A percentile compares a stretch with the other conserved stretches of the same genome.
phyloP scores from a whole-genome alignment of 1,140 invertebrate genomes.

The Drosophila gunungcola region DNA sequence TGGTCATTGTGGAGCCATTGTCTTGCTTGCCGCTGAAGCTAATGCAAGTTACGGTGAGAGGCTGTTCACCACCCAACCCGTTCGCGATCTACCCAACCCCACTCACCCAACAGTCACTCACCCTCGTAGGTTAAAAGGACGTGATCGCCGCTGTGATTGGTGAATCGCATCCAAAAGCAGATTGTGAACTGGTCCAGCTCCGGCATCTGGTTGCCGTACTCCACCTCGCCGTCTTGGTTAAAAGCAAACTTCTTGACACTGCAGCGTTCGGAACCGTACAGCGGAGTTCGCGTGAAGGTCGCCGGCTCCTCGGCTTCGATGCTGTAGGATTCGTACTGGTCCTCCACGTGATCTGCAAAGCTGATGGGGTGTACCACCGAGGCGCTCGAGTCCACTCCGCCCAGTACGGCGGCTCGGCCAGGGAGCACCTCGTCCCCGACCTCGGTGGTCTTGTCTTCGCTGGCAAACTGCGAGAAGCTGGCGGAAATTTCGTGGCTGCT shows the following conservation, averaged over 20 bases:
- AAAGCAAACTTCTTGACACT: conserved; percentile 84
- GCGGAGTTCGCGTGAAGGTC: conserved; percentile 36
- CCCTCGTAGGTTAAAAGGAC: conserved; percentile 92
- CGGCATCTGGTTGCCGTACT: conserved; percentile 89
- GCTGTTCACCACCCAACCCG: neutral
- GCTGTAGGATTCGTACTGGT: conserved; percentile 71
- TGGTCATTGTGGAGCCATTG: conserved; percentile 8
- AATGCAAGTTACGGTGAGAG: conserved; percentile 46
- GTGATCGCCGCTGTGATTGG: conserved; percentile 92
- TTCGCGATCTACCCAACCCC: neutral
- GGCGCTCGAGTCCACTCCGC: conserved; percentile 10
- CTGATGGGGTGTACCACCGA: conserved; percentile 29
- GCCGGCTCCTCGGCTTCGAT: conserved; percentile 52
- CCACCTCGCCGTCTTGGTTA: conserved; percentile 85
- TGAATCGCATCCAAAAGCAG: conserved; percentile 92
- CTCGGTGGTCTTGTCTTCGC: conserved; percentile 13
- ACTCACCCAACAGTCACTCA: conserved; percentile 84
- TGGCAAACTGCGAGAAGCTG: conserved; percentile 53
- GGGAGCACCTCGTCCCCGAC: conserved; percentile 20
- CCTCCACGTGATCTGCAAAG: conserved; percentile 42
- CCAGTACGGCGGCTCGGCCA: conserved; percentile 12
- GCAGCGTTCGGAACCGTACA: conserved; percentile 64
- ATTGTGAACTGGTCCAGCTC: conserved; percentile 92
- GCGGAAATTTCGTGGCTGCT: conserved; percentile 66
- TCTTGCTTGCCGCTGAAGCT: neutral